Evolutionary conservation across 1,140 invertebrate genomes (phyloP), one percentile per base, ranked within the genome.

Genomic region (Calephelis nemesis): DNA sequence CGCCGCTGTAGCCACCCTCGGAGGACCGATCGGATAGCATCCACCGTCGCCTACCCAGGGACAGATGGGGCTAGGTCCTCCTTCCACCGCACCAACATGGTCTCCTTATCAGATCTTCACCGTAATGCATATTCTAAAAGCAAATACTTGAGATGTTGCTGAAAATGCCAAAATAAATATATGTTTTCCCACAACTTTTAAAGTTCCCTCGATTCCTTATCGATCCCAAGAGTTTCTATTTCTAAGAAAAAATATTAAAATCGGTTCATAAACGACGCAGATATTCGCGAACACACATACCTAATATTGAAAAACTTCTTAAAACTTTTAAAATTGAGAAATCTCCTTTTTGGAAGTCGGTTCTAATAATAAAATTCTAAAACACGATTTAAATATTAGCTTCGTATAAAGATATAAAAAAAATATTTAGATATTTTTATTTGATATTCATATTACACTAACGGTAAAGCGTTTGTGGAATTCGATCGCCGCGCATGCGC

Each of bases 211-310:
- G 15, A 19, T 19, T 19, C 15, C 15, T 19, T 1, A 19, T 19
- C 15, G 15, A 19, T 49, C 12, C 13, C 13, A n/a, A n/a, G n/a
- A n/a, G n/a, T n/a, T n/a, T n/a, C n/a, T n/a, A n/a, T n/a, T 49
- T 49, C 48, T n/a, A 49, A 49, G 48, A 49, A 49, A 49, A 49
- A 8, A 49, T 1, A 47, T 47, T 0, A 47, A 7, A 47, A 47
- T 47, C 45, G 45, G 45, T 47, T 49, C 48, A 49, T 49, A 49
- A 49, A 49, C 48, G 48, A 49, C 48, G 48, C 48, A 49, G 48
- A 49, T 5, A 49, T 49, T 49, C 12, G 48, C 48, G 11, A 49
- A 49, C 48, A 49, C 48, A 49, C n/a, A n/a, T n/a, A n/a, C n/a
- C n/a, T n/a, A 19, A 19, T 19, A 19, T 19, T 19, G 15, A 49